phyloP scores from a whole-genome alignment of 2,113 vertebrate genomes.

The Machaerirhynchus nigripectus region DNA sequence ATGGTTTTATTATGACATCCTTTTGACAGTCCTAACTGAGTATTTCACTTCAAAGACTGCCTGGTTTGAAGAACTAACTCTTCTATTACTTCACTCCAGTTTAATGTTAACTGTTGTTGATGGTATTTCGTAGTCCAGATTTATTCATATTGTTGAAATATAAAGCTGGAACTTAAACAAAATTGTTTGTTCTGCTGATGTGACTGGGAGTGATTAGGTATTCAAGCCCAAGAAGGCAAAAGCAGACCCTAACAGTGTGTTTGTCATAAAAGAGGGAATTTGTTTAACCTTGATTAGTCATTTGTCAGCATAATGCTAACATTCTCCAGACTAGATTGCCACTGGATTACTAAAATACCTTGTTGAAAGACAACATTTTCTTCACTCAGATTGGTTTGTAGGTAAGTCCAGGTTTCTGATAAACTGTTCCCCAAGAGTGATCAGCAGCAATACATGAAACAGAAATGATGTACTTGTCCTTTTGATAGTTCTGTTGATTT shows the following conservation, averaged over 20 bases:
- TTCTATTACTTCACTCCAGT: conserved; percentile 68
- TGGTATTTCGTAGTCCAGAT: conserved; percentile 64
- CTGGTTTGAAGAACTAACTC: conserved; percentile 65
- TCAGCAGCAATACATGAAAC: conserved; percentile 47
- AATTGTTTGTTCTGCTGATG: conserved; percentile 48
- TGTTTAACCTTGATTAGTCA: conserved; percentile 63
- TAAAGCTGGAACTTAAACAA: conserved; percentile 54
- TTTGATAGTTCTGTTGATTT: conserved; percentile 49
- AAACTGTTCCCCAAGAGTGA: conserved; percentile 48
- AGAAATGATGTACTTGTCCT: conserved; percentile 28
- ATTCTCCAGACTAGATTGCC: conserved; percentile 70
- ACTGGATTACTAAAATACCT: conserved; percentile 51
- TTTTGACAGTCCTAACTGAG: conserved; percentile 68
- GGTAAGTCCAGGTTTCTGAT: conserved; percentile 54
- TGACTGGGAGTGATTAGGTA: conserved; percentile 55
- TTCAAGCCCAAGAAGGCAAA: conserved; percentile 37
- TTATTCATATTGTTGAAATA: conserved; percentile 56
- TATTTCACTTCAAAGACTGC: conserved; percentile 69
- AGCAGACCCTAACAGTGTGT: conserved; percentile 63
- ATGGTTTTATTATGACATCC: conserved; percentile 69
- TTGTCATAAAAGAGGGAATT: conserved; percentile 58
- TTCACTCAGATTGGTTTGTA: conserved; percentile 42
- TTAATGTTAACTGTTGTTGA: conserved; percentile 61
- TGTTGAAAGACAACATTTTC: conserved; percentile 48
- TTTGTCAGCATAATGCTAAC: conserved; percentile 66